Evolutionary conservation across 1,140 invertebrate genomes (phyloP), one percentile per base, ranked within the genome.

Genomic region (Dinoponera quadriceps): DNA sequence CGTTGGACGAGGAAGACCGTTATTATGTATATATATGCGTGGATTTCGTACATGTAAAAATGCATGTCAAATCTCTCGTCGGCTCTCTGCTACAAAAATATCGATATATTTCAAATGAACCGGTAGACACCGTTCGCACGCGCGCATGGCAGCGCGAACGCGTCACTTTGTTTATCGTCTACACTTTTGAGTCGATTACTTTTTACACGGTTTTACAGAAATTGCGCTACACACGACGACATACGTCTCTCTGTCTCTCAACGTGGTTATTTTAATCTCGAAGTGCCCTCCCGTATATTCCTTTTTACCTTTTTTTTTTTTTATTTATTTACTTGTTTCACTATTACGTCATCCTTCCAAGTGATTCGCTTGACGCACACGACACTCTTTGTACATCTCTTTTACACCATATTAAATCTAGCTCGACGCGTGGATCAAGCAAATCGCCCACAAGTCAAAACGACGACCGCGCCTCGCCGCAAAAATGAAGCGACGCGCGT

Each of bases 1-100:
- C 72, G 65, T 62, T 71, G 60, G 75, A n/a, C 74, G 73, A 82
- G 86, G 86, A 87, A 87, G 85, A 87, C 86, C 62, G 66, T 84
- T 54, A 62, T 65, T 29, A 57, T 71, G 69, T 80, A 38, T 80
- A 80, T 71, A 48, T 60, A 80, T 63, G 80, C 71, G 83, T 82
- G 85, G 48, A 69, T 86, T 59, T 59, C n/a, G 27, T 48, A 74
- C 69, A 27, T 59, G 65, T 25, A 51, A 44, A 55, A 65, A 60
- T 44, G 22, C 59, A 49, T 75, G 13, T 20, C n/a, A 49, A 51
- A n/a, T 65, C 75, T 62, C 60, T 63, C 33, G 51, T 48, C 75
- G 75, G 62, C 33, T 16, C 18, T 62, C 22, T 57, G 49, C 65
- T 86, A 83, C 18, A 80, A 87, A 87, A 73, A 86, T 83, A 77